A percentile compares a stretch with the other conserved stretches of the same genome.
These are phyloP conservation scores for Agapornis canus DNA, from an alignment of 2,797 vertebrate species.

Conservation along the genomic window DNA sequence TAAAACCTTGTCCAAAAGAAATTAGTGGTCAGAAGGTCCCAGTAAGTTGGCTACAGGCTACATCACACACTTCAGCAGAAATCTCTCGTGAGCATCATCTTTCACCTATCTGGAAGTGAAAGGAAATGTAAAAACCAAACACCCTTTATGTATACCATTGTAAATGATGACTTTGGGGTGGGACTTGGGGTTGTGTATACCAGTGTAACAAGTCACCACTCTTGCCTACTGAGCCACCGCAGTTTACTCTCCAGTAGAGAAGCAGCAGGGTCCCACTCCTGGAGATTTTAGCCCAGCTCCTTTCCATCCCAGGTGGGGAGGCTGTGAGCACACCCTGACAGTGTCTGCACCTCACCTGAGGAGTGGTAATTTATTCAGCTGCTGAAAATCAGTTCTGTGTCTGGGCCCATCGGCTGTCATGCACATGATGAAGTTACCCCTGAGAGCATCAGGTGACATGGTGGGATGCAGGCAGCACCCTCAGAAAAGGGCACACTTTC, in stretches of 20 bases:
- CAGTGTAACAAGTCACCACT: not conserved
- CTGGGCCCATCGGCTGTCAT: not conserved
- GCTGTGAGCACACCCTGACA: not conserved
- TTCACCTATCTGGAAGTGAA: not conserved
- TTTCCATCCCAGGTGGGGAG: not conserved
- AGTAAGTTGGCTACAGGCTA: not conserved
- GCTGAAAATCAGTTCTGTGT: not conserved
- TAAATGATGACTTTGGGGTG: not conserved
- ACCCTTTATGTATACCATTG: not conserved
- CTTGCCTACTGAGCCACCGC: not conserved
- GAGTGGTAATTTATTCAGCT: not conserved
- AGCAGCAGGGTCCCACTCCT: not conserved
- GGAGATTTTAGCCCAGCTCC: not conserved
- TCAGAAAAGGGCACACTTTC: not conserved
- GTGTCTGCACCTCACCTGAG: not conserved
- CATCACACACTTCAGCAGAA: not conserved
- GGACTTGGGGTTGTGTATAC: not conserved
- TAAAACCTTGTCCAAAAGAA: not conserved
- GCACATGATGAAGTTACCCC: not conserved
- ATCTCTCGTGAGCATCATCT: not conserved
- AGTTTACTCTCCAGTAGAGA: not conserved
- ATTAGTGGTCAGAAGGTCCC: not conserved
- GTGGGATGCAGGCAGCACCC: not conserved
- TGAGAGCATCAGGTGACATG: fast-evolving
- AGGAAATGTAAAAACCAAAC: not conserved